These are phyloP conservation scores for Illadopsis cleaveri DNA, from an alignment of 2,113 vertebrate species.

Conservation along the genomic window DNA sequence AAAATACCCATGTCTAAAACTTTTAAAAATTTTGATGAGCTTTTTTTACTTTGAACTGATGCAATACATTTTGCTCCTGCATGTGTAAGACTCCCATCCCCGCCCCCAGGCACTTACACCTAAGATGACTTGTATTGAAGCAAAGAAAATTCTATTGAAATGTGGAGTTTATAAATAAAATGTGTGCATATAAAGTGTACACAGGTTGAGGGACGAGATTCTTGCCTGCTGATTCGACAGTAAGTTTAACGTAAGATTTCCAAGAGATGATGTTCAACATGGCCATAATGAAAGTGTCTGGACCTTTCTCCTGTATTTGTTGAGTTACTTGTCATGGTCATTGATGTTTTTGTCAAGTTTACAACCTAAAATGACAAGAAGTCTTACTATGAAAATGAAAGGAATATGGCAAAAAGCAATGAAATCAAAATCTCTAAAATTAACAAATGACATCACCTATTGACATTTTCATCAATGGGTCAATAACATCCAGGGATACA, in stretches of 20 bases:
- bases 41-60: background rate
- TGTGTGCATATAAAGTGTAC: background rate
- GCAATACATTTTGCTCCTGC: background rate
- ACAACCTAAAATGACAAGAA: background rate
- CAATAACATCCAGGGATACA: background rate
- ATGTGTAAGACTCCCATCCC: background rate
- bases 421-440: background rate
- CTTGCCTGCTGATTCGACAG: background rate
- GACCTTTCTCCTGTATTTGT: background rate
- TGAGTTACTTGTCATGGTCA: background rate
- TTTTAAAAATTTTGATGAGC: background rate
- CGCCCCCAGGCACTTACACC: fast-evolving
- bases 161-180: background rate
- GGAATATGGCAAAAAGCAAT: background rate
- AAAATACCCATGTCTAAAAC: background rate
- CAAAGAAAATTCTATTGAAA: background rate
- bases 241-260: background rate
- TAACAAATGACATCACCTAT: background rate
- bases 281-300: background rate
- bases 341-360: background rate
- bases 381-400: background rate
- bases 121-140: background rate
- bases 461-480: background rate
- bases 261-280: background rate
- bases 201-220: background rate